Percentiles rank a stretch among this genome's conserved stretches.
phyloP scores from a whole-genome alignment of 2,888 invertebrate genomes.

The Heteromyza rotundicornis region DNA sequence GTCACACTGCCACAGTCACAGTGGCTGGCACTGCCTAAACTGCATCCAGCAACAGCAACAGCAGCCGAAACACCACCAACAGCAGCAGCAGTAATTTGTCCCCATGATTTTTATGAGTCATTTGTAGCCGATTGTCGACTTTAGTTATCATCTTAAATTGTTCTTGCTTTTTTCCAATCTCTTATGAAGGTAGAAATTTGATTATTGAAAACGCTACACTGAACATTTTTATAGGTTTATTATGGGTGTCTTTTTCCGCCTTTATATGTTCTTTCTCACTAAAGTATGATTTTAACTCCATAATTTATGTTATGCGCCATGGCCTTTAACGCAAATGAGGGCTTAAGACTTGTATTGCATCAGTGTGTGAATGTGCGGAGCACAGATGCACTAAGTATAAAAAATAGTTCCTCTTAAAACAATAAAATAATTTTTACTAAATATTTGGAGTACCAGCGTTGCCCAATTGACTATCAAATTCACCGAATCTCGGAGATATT shows the following conservation, averaged over 20 bases:
- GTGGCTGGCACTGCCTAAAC: too few relatives aligned
- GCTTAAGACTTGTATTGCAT: slow-evolving; percentile 13
- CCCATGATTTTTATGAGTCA: slow-evolving; percentile 38
- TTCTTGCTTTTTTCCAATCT: slow-evolving; percentile 28
- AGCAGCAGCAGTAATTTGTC: slow-evolving; percentile 29
- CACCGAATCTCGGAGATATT: slow-evolving; percentile 1
- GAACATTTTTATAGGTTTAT: slow-evolving; percentile 45
- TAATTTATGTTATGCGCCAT: slow-evolving; percentile 29
- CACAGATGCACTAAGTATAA: too few relatives aligned
- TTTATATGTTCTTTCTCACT: slow-evolving; percentile 19
- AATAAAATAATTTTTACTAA: too few relatives aligned
- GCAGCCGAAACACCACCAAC: not conserved
- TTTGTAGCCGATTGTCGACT: slow-evolving; percentile 37
- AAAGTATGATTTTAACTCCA: slow-evolving; percentile 20
- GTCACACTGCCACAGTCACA: too few relatives aligned
- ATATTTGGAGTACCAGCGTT: too few relatives aligned
- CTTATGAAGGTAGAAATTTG: slow-evolving; percentile 2
- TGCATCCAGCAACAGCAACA: not conserved
- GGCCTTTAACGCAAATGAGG: slow-evolving; percentile 26
- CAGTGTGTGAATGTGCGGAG: too few relatives aligned
- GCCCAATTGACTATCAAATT: not conserved
- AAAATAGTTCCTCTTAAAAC: too few relatives aligned
- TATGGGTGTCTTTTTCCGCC: slow-evolving; percentile 21
- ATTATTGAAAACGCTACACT: slow-evolving; percentile 16
- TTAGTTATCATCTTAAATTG: slow-evolving; percentile 17